phyloP scores from a whole-genome alignment of 2,113 vertebrate genomes.

The Mesocricetus auratus region DNA sequence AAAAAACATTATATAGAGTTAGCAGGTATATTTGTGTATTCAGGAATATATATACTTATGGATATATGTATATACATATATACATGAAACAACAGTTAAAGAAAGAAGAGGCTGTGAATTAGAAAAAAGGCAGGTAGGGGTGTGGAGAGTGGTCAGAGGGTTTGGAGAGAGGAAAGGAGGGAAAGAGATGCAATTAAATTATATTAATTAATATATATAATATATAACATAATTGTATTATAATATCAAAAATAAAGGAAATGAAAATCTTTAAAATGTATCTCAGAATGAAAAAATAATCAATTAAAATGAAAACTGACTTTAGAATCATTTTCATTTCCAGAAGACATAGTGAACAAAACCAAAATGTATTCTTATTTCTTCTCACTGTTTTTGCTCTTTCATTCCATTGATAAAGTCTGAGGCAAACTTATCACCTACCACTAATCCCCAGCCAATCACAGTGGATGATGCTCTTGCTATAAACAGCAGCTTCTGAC shows the following conservation, averaged over 20 bases:
- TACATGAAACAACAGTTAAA: neutral
- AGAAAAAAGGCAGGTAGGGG: neutral
- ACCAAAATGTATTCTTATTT: neutral
- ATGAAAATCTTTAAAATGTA: neutral
- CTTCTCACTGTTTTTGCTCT: neutral
- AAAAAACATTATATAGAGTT: neutral
- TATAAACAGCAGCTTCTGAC: neutral
- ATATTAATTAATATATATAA: no score
- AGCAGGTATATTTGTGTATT: neutral
- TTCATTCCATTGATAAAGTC: neutral
- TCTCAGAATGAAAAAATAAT: neutral
- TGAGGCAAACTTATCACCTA: neutral
- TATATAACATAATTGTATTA: neutral
- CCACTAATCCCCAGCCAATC: neutral
- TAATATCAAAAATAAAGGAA: neutral
- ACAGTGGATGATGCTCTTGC: neutral
- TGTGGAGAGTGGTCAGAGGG: neutral
- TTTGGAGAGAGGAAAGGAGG: neutral
- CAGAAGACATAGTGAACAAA: neutral
- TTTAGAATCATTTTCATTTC: neutral
- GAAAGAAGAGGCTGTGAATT: neutral
- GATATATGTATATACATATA: neutral
- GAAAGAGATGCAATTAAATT: neutral
- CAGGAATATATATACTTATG: neutral
- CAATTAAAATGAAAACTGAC: neutral